Evolutionary conservation across 1,140 invertebrate species (phyloP).

Genomic region (Drosophila sucinea): DNA sequence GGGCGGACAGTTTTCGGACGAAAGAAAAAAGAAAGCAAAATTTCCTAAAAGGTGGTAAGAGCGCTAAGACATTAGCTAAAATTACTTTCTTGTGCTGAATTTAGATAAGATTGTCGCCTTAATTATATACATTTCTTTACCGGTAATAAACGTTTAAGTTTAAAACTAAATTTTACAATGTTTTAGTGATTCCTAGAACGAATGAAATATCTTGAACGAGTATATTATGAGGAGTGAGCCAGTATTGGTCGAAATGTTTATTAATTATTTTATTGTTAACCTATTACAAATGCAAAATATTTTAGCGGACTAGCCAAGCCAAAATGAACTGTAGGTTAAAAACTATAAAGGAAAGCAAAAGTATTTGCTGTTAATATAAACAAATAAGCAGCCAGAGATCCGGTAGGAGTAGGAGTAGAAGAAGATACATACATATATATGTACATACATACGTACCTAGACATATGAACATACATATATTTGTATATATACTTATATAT

Average conservation of each 20-base stretch:
- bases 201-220: too few species aligned
- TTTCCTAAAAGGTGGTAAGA: not conserved
- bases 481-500: not conserved
- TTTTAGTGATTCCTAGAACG: too few species aligned
- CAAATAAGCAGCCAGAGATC: conserved; percentile 75
- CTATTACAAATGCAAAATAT: not conserved
- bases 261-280: too few species aligned
- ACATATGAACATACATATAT: not conserved
- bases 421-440: conserved; percentile 13
- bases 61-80: conserved; percentile 2
- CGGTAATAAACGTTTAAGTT: too few species aligned
- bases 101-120: not conserved
- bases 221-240: too few species aligned
- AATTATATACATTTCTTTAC: not conserved
- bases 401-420: conserved; percentile 39
- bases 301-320: not conserved
- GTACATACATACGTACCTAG: not conserved
- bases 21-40: conserved; percentile 2
- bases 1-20: not conserved
- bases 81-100: not conserved
- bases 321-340: not conserved
- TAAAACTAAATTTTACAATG: too few species aligned
- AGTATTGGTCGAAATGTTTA: too few species aligned
- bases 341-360: conserved; percentile 70
- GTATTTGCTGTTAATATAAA: conserved; percentile 76